These are phyloP conservation scores for Australoheros scitulus DNA, from an alignment of 2,113 vertebrate species.

Conservation along the genomic window DNA sequence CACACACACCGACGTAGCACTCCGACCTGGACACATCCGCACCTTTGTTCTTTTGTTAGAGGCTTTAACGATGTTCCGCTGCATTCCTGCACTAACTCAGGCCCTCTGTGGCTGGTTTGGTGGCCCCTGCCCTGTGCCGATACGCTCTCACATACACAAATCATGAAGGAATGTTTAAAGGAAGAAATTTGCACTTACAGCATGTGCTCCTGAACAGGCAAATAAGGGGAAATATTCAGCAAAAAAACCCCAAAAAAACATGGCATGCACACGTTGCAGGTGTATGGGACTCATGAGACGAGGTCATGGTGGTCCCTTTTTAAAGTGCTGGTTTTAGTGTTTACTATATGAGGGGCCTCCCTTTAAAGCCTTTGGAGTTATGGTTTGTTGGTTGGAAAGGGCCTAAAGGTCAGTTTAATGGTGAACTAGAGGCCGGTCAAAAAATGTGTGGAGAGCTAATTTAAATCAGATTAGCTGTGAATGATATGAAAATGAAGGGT, in stretches of 20 bases:
- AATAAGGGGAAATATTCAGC: background rate
- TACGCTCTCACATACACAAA: constrained; percentile 17
- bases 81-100: constrained; percentile 82
- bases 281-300: constrained; percentile 1
- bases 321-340: constrained; percentile 59
- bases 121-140: constrained; percentile 50
- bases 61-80: constrained; percentile 84
- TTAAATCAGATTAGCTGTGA: constrained; percentile 29
- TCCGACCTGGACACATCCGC: constrained; percentile 71
- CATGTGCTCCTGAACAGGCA: background rate
- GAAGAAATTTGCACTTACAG: background rate
- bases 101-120: constrained; percentile 77
- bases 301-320: constrained; percentile 67
- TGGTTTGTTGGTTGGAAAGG: constrained; percentile 56
- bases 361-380: constrained; percentile 54
- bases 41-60: constrained; percentile 83
- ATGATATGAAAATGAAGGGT: background rate
- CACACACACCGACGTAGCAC: constrained; percentile 28
- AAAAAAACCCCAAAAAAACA: too few species aligned
- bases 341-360: constrained; percentile 67
- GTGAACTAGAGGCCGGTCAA: background rate
- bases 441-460: constrained; percentile 22
- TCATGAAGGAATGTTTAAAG: background rate
- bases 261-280: constrained; percentile 21
- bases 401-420: constrained; percentile 46